Percentiles rank a stretch among this genome's conserved stretches.
Conservation (phyloP, 2,888 invertebrate species). For the Aphodius sticticus region DNA sequence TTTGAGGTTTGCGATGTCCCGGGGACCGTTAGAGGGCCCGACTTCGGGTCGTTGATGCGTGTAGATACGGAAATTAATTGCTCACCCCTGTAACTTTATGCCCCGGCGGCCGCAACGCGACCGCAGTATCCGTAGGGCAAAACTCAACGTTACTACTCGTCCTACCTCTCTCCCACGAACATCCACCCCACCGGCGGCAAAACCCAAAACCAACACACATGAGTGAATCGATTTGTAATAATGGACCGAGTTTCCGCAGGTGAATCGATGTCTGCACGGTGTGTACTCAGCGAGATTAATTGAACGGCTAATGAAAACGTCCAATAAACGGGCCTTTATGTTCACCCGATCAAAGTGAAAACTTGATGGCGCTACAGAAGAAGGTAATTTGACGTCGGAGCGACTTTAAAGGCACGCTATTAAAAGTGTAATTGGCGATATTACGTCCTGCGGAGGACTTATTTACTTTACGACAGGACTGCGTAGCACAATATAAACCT, state of each 20-base stretch:
- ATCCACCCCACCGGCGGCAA: not conserved
- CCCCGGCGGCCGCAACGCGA: not conserved
- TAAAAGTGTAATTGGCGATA: not conserved
- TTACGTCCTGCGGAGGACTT: not conserved
- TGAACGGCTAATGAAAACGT: not conserved
- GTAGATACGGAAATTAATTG: constrained; percentile 4
- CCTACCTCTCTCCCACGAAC: not conserved
- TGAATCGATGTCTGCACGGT: not conserved
- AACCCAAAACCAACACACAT: not conserved
- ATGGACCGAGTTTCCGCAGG: not conserved
- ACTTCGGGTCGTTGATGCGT: not conserved
- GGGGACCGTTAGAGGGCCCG: not conserved
- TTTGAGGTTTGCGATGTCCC: not conserved
- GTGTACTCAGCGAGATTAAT: not conserved
- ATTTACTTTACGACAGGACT: too few relatives aligned
- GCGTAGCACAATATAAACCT: too few relatives aligned
- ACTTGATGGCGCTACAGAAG: not conserved
- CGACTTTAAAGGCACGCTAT: not conserved
- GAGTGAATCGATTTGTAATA: not conserved
- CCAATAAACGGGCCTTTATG: not conserved
- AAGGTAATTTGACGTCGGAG: not conserved
- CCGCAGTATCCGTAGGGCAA: not conserved
- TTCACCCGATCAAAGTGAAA: not conserved
- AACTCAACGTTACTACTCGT: not conserved
- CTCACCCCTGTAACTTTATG: constrained; percentile 4